Base-by-base conservation (phyloP, 2,888 invertebrate genomes). In the Geotrupes spiniger region DNA sequence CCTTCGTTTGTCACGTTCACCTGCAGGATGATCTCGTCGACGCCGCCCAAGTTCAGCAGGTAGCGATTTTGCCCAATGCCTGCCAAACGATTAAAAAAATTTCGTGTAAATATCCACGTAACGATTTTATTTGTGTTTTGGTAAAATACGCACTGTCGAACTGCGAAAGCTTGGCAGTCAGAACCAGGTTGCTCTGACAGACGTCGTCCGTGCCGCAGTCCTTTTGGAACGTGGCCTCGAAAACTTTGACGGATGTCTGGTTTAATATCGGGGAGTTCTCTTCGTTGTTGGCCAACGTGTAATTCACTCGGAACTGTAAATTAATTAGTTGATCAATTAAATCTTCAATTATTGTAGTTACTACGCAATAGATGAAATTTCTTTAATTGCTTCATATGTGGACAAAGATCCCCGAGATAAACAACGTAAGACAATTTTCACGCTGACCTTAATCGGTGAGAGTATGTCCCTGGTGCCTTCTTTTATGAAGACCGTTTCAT, bases 191-290 rank as follows among this genome's bases (percentile, higher is more conserved):
- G 62, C 93, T 94, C 66, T 89, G 83, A 67, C 96, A 97, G 12
- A 88, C 76, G 59, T 91, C 91, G 65, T 95, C 91, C 0, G 79
- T 75, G 0, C 94, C 95, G 64, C 96, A 96, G 66, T 94, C 92
- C 70, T 94, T 95, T 56, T 92, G 84, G 78, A 94, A 92, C 36
- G 85, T 87, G 0, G 91, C 93, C 61, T 86, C 82, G 64, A 93
- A 92, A 25, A 83, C 78, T 51, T 85, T 83, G 21, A 86, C 82
- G 0, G 92, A 91, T 63, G 86, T 84, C 36, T 90, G 89, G 71
- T 96, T 93, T 42, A 97, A 74, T 36, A 97, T 92, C 0, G 96
- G 95, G 65, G 86, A 89, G 56, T 84, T 79, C 0, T 87, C 85
- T 42, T 85, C 81, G 4, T 78, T 76, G 68, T 88, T 84, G 5